Conservation (phyloP, 2,797 vertebrate genomes). For the Parambassis ranga region DNA sequence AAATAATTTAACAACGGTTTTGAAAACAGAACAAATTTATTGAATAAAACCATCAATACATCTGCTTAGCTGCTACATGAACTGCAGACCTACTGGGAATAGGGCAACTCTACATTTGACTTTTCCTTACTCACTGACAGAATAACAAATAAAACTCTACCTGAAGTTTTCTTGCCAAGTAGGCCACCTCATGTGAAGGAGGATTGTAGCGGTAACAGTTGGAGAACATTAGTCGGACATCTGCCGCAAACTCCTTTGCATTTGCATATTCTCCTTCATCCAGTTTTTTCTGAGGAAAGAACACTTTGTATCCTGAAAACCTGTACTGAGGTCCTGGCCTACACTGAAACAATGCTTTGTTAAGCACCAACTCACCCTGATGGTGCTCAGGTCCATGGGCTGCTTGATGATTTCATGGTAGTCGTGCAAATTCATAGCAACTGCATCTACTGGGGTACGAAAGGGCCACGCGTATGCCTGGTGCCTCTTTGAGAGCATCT, state of each 20-base stretch:
- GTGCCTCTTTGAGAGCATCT: constrained; percentile 91
- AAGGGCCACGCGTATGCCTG: constrained; percentile 89
- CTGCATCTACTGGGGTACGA: constrained; percentile 81
- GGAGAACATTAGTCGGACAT: constrained; percentile 93
- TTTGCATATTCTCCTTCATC: constrained; percentile 84
- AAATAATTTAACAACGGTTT: too few relatives aligned
- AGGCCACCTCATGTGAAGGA: constrained; percentile 86
- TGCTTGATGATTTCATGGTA: constrained; percentile 83
- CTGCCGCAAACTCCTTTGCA: constrained; percentile 87
- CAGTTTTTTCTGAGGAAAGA: constrained; percentile 84
- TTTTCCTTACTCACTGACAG: not conserved
- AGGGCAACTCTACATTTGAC: too few relatives aligned
- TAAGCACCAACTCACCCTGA: constrained; percentile 81
- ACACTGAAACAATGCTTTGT: not conserved
- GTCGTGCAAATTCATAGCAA: constrained; percentile 77
- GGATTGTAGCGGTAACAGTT: constrained; percentile 90
- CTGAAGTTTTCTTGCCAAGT: constrained; percentile 92
- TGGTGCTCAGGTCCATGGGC: constrained; percentile 87
- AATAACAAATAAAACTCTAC: constrained; percentile 58
- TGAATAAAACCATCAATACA: too few relatives aligned
- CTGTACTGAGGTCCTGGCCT: too few relatives aligned
- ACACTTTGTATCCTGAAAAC: constrained; percentile 1
- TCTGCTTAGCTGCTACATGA: too few relatives aligned
- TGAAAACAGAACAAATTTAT: too few relatives aligned
- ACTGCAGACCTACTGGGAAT: too few relatives aligned